phyloP scores from a whole-genome alignment of 1,140 invertebrate genomes.

The Zeugodacus cucurbitae region DNA sequence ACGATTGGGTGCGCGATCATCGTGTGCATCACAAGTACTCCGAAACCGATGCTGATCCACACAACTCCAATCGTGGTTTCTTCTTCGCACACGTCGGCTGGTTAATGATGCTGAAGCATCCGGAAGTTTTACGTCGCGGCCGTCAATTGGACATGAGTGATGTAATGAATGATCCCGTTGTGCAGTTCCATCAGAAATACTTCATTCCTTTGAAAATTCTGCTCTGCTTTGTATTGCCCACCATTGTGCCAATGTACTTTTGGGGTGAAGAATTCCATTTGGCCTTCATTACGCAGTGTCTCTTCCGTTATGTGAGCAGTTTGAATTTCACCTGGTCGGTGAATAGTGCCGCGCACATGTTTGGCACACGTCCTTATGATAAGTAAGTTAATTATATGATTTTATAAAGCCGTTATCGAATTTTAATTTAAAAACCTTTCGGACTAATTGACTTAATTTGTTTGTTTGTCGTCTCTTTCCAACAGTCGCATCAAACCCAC shows the following conservation, averaged over 20 bases:
- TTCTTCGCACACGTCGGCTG: constrained; percentile 94
- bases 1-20: constrained; percentile 83
- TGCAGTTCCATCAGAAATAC: constrained; percentile 79
- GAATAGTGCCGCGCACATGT: constrained; percentile 71
- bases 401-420: too few species aligned
- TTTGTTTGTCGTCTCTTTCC: constrained; percentile 47
- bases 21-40: constrained; percentile 90
- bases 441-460: too few species aligned
- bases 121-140: constrained; percentile 80
- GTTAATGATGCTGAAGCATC: constrained; percentile 87
- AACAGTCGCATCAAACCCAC: constrained; percentile 73
- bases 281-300: constrained; percentile 72
- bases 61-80: constrained; percentile 88
- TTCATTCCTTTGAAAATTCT: constrained; percentile 78
- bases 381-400: constrained; percentile 60
- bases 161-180: constrained; percentile 78
- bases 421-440: too few species aligned
- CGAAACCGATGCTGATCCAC: constrained; percentile 91
- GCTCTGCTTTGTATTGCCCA: constrained; percentile 82
- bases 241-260: constrained; percentile 75
- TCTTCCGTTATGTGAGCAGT: constrained; percentile 79
- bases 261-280: constrained; percentile 79
- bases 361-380: constrained; percentile 64
- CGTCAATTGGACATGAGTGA: constrained; percentile 82
- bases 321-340: constrained; percentile 92